Conservation (phyloP, 35 echinoderm and acorn worm genomes). For the Apostichopus californicus region DNA sequence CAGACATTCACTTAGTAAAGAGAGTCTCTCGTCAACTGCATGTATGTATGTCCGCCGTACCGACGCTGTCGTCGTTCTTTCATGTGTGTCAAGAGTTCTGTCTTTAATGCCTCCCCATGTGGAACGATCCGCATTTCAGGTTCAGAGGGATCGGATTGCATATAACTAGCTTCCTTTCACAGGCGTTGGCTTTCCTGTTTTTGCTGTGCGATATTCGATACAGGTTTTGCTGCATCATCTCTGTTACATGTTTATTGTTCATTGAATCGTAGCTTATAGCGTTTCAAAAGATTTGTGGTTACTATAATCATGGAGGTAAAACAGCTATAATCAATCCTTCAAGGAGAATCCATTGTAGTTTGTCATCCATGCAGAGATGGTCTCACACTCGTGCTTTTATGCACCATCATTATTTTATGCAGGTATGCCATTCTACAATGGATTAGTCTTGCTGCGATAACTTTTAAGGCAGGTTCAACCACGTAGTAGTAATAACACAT, state of each 20-base stretch:
- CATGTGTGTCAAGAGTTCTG: constrained; percentile 1
- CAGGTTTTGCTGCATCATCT: background rate
- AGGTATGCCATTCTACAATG: background rate
- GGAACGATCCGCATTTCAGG: constrained; percentile 47
- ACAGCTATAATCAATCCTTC: background rate
- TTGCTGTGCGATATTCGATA: background rate
- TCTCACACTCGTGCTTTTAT: background rate
- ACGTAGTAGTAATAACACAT: too few species aligned
- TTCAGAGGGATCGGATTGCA: constrained; percentile 12
- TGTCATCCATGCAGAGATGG: background rate
- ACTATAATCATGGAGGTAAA: too few species aligned
- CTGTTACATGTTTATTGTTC: too few species aligned
- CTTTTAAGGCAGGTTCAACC: too few species aligned
- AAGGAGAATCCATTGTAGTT: background rate
- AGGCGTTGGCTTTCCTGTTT: constrained; percentile 23
- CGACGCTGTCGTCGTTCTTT: background rate
- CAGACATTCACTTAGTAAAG: too few species aligned
- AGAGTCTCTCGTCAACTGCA: background rate
- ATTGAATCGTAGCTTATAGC: background rate
- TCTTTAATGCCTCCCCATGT: constrained; percentile 24
- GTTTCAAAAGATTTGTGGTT: background rate
- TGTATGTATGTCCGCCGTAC: background rate
- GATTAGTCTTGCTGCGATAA: background rate
- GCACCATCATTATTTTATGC: background rate
- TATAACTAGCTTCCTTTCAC: background rate